Base-by-base conservation (phyloP, 1,140 invertebrate species). In the Papilio machaon region DNA sequence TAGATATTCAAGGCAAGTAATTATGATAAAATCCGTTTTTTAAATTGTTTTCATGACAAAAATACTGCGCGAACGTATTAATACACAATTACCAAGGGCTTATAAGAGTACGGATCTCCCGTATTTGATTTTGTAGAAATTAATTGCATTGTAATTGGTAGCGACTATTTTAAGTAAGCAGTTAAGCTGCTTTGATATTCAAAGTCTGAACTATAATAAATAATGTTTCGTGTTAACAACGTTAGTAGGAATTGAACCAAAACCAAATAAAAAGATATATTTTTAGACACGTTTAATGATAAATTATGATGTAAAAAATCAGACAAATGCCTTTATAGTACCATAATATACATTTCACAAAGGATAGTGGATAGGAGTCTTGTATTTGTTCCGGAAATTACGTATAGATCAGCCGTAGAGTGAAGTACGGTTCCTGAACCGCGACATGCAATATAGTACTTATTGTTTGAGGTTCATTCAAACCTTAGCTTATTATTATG, bases 81-180 rank as follows among this genome's bases (percentile, higher is more conserved):
- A 35, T 67, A 67, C 13, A 23, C 35, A 67, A 67, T 67, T 75
- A 49, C 46, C 3, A 47, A 38, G 46, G 9, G 46, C 19, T 35
- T 30, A 78, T 64, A 60, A 78, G 58, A 64, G 54, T 67, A 38
- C 38, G 52, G 58, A 79, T 79, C 58, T 79, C 54, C 5, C 38
- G 77, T 79, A 79, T 60, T 79, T 43, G 38, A 47, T 79, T 79
- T 58, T 17, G 77, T 77, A 43, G 58, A 47, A 52, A 67, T 78
- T 78, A 78, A 79, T 79, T 79, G 35, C 52, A 77, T 43, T 43
- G 35, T 77, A 77, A 77, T 77, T 77, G 75, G 75, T 38, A 60
- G 6, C 54, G 52, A 77, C 75, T 35, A 58, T 77, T 77, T 60
- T 23, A 23, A 35, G 35, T 38, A 73, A 38, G 38, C 10, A 64